Evolutionary conservation across 2,888 invertebrate species (phyloP).

Genomic region (Odontothrips loti): DNA sequence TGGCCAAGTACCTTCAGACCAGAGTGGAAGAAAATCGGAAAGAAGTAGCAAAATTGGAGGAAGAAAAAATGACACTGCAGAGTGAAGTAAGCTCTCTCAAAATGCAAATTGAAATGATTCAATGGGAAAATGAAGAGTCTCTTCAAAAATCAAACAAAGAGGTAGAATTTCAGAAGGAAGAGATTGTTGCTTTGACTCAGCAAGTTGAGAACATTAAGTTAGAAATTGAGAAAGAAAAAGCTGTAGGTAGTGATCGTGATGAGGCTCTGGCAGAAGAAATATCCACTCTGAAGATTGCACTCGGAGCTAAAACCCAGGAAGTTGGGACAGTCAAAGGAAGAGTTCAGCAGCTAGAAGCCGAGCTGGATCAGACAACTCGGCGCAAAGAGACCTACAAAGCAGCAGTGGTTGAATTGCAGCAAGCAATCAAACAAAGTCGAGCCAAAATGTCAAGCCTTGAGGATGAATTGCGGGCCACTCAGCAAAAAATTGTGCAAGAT

Average conservation of each 20-base stretch:
- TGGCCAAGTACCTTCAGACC: constrained; percentile 32
- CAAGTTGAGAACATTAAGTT: constrained; percentile 35
- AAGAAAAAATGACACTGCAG: constrained; percentile 36
- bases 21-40: constrained; percentile 32
- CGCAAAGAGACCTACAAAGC: constrained; percentile 3
- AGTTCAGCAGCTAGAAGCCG: constrained; percentile 1
- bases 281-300: neutral
- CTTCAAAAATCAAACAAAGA: constrained; percentile 34
- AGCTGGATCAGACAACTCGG: neutral
- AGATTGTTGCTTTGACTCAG: constrained; percentile 30
- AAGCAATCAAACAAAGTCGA: neutral
- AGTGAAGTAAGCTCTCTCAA: constrained; percentile 27
- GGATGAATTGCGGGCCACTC: neutral
- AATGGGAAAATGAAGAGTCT: constrained; percentile 28
- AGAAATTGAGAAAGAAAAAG: constrained; percentile 33
- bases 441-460: constrained; percentile 1
- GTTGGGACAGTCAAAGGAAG: neutral
- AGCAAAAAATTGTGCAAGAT: neutral
- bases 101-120: constrained; percentile 24
- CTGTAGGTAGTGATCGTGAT: neutral
- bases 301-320: neutral
- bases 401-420: neutral
- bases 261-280: neutral
- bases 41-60: constrained; percentile 35
- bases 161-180: constrained; percentile 31